phyloP scores from a whole-genome alignment of 1,140 invertebrate species.

The Trichonephila inaurata region DNA sequence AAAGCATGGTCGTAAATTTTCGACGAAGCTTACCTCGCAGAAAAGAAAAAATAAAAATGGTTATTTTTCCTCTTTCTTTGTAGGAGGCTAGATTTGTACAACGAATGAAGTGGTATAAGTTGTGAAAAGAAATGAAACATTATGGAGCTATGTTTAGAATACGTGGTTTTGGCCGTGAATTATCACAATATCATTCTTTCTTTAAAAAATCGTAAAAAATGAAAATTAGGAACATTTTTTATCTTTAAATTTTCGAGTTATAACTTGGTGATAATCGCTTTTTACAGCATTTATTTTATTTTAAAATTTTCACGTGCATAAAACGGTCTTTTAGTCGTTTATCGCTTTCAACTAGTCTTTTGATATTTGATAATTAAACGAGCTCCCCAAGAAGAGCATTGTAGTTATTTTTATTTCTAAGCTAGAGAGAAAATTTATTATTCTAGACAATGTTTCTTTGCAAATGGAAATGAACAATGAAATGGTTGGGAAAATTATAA shows the following conservation, averaged over 20 bases:
- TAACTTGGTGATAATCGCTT: neutral
- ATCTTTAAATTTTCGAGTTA: neutral
- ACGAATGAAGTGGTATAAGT: slow-evolving; percentile 10
- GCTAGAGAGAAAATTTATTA: no score
- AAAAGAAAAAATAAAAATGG: neutral
- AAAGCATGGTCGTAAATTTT: slow-evolving; percentile 9
- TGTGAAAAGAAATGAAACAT: neutral
- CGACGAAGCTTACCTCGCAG: neutral
- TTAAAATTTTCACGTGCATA: no score
- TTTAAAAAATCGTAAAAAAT: neutral
- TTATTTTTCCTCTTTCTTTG: neutral
- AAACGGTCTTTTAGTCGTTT: no score
- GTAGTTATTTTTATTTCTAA: no score
- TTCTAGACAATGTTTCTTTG: no score
- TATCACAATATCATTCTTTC: neutral
- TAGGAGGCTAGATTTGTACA: neutral
- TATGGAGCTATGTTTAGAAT: slow-evolving; percentile 1
- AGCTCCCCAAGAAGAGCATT: no score
- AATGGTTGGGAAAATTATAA: no score
- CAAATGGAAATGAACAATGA: no score
- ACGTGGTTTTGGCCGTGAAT: neutral
- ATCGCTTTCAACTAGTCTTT: no score
- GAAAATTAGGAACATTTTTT: neutral
- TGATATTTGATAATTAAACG: no score
- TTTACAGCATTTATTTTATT: neutral